Evolutionary conservation across 1,140 invertebrate genomes (phyloP), one percentile per base, ranked within the genome.

Genomic region (Chymomyza costata): DNA sequence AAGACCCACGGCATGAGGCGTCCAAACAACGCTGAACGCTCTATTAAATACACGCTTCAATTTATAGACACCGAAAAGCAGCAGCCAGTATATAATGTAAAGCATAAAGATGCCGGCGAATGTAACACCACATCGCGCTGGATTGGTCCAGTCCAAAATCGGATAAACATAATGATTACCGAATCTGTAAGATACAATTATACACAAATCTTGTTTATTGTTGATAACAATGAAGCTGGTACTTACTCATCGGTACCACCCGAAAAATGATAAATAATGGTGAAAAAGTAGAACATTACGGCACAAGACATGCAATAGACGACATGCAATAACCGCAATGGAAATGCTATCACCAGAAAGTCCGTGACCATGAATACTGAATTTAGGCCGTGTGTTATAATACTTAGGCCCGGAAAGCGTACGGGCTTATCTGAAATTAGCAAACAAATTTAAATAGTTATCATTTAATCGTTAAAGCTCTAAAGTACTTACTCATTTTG

Each of bases 331-430:
- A 95, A 43, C 28, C 90, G 86, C 16, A 92, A 87, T 1, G 94
- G 93, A 66, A 93, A 89, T n/a, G 87, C 88, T 0, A 91, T 90
- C 1, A 94, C 74, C 25, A 89, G 87, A 37, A 95, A 84, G 84
- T 96, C 94, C 6, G 91, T 65, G 5, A 94, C 41, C 88, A 95
- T 93, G 37, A 93, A 86, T 1, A 92, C 47, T 1, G 90, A 90
- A 86, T 95, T 95, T 17, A 89, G 86, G 2, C 90, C 90, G 66
- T 96, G 94, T 7, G 91, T 87, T 76, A 93, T 87, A 10, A 93
- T 82, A 71, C 94, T 93, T 16, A 93, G 65, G n/a, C 41, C 62
- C n/a, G 82, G 78, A 58, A 67, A 84, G 18, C 78, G 70, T 17
- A 40, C 15, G 1, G 78, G 78, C 41, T 84, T 84, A 38, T 84